Evolutionary conservation across 2,113 vertebrate species (phyloP), one percentile per base, ranked within the genome.

Genomic region (Nerophis ophidion): DNA sequence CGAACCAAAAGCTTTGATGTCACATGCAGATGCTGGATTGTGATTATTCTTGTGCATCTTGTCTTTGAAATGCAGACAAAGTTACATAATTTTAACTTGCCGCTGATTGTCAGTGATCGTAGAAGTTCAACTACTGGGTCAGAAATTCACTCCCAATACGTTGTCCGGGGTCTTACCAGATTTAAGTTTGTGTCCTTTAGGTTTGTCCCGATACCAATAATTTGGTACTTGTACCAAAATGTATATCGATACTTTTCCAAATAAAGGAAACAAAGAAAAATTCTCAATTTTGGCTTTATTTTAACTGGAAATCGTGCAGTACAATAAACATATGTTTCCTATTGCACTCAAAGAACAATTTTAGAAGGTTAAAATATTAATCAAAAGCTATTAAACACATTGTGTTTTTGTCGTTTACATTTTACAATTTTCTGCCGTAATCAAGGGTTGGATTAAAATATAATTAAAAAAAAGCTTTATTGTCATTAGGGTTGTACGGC

Each of bases 71-170:
- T 82, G 79, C 81, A 82, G 81, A 90, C 86, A 83, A 86, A 79
- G 89, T 85, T 67, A 81, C 81, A 84, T 86, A 87, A 89, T 81
- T 76, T 87, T 90, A 26, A 26, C 83, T 87, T 84, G 81, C 75
- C 82, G 4, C 74, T 61, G 64, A 50, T 15, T 26, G 26, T 26
- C 40, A 5, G 26, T 56, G 57, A 74, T 80, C 71, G 55, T 16
- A 62, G 71, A 71, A 46, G 57, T 71, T 72, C 48, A 48, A 26
- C 52, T 68, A 38, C 48, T 64, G 64, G 78, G 60, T 35, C 55
- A 57, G 44, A 5, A 8, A 69, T 76, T 72, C 76, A 42, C 55
- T 74, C 68, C 61, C 61, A 60, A 66, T 68, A 61, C 81, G 83
- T 88, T 76, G 70, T 73, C 71, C 60, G 15, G 12, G 81, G 62